phyloP scores from a whole-genome alignment of 2,113 vertebrate genomes.

The Pogonocichla stellata region DNA sequence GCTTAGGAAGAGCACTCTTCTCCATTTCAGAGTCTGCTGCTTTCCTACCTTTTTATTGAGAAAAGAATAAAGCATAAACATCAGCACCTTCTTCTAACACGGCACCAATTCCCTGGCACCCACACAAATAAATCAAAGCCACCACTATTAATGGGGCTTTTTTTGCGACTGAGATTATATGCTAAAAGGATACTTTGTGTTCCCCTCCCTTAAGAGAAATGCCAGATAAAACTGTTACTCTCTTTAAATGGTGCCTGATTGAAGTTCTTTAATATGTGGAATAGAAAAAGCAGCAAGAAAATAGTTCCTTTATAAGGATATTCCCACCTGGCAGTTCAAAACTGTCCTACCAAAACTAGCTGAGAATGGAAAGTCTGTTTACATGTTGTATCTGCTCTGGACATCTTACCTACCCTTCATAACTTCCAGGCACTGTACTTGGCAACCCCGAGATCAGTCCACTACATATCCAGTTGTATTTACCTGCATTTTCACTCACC shows the following conservation, averaged over 20 bases:
- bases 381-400: not conserved
- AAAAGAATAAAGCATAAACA: not conserved
- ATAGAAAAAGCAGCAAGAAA: not conserved
- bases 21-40: not conserved
- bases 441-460: not conserved
- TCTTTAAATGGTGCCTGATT: not conserved
- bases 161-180: not conserved
- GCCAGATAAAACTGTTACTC: not conserved
- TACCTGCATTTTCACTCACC: not conserved
- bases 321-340: not conserved
- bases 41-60: not conserved
- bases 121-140: not conserved
- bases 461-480: not conserved
- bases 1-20: not conserved
- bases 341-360: not conserved
- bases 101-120: not conserved
- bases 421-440: not conserved
- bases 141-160: not conserved
- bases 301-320: not conserved
- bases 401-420: not conserved
- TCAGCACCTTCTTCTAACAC: not conserved
- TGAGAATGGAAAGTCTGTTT: not conserved
- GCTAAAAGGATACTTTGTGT: not conserved
- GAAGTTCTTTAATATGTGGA: not conserved
- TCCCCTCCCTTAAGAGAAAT: not conserved